Percentiles rank a stretch among this genome's conserved stretches.
These are phyloP conservation scores for Apostichopus leukothele DNA, from an alignment of 53 echinoderm and acorn worm genomes.

Conservation along the genomic window DNA sequence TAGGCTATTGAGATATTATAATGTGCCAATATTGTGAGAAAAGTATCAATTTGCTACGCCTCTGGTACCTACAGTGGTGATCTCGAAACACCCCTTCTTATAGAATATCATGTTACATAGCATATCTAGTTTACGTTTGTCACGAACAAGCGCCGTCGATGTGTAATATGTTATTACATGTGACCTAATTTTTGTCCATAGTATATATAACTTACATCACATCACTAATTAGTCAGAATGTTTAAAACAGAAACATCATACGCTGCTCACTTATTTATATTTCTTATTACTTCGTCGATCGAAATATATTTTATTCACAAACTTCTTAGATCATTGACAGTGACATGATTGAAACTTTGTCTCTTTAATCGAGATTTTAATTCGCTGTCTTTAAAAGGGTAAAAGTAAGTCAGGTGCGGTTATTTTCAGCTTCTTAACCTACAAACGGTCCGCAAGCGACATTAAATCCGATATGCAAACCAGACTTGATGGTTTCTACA, in stretches of 20 bases:
- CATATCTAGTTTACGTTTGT: too few relatives aligned
- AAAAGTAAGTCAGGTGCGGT: constrained; percentile 27
- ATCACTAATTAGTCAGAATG: background rate
- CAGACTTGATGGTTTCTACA: background rate
- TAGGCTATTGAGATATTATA: too few relatives aligned
- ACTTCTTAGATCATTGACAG: background rate
- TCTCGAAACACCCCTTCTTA: too few relatives aligned
- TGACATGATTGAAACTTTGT: background rate
- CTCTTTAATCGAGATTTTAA: background rate
- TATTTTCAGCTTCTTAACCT: constrained; percentile 27
- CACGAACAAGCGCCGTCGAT: too few relatives aligned
- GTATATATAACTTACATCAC: background rate
- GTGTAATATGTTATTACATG: background rate
- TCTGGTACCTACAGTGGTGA: too few relatives aligned
- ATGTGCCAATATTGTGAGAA: too few relatives aligned
- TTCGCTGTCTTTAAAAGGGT: background rate
- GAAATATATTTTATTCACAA: background rate
- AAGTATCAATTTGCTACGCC: too few relatives aligned
- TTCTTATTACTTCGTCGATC: background rate
- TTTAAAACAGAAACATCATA: background rate
- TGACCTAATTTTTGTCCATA: background rate
- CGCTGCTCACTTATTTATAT: background rate
- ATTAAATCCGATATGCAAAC: constrained; percentile 12
- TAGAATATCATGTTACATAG: too few relatives aligned
- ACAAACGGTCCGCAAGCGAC: constrained; percentile 4